Evolutionary conservation across 64 coral and sea anemone species (phyloP).

Genomic region (Montipora foliosa): DNA sequence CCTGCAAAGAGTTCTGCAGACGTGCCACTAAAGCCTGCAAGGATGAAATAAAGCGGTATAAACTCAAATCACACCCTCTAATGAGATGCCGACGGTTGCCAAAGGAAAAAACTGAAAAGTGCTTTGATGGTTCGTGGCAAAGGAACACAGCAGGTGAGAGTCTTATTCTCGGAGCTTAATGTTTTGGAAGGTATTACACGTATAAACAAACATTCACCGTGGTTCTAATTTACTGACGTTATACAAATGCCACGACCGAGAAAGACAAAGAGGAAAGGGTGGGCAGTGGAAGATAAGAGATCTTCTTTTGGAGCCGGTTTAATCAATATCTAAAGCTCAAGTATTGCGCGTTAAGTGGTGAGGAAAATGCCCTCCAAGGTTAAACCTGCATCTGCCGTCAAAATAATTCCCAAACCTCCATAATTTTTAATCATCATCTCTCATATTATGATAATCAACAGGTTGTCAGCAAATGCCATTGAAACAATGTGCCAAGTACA

Average conservation of each 20-base stretch:
- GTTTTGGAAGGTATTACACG: neutral
- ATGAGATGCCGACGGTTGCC: neutral
- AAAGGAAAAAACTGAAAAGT: neutral
- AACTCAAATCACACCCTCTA: neutral
- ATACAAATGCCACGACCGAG: too few relatives aligned
- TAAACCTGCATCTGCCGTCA: too few relatives aligned
- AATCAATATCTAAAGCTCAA: too few relatives aligned
- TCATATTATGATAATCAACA: neutral
- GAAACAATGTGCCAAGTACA: neutral
- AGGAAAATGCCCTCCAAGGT: too few relatives aligned
- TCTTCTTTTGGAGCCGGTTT: too few relatives aligned
- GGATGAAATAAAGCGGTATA: neutral
- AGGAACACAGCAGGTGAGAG: neutral
- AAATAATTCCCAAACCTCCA: too few relatives aligned
- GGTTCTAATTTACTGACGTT: neutral
- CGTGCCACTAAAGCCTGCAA: conserved; percentile 8
- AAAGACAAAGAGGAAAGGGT: neutral
- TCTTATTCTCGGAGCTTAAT: neutral
- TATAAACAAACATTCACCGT: neutral
- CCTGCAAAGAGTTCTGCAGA: conserved; percentile 48
- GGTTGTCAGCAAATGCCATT: neutral
- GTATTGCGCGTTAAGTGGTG: too few relatives aligned
- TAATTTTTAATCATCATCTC: too few relatives aligned
- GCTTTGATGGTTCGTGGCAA: conserved; percentile 35
- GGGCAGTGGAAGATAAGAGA: too few relatives aligned